Base-by-base conservation (phyloP, 2,113 vertebrate species). In the Silurus asotus region DNA sequence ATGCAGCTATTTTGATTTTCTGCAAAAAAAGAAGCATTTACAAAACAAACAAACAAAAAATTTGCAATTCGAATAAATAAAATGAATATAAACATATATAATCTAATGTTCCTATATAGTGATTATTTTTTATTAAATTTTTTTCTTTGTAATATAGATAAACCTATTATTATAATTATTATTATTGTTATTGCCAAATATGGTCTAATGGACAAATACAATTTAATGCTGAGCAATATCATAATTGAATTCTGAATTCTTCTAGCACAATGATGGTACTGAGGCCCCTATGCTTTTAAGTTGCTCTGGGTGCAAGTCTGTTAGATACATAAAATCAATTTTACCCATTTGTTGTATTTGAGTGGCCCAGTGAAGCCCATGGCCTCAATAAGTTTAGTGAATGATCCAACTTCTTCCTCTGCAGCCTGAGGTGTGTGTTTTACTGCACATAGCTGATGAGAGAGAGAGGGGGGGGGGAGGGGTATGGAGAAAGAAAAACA, bases 341-440 rank as follows among this genome's bases (percentile, higher is more conserved):
- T 97, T 95, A 99, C 98, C 98, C 98, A 99, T 96, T 97, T 98
- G 94, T 95, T 99, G 90, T 99, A 99, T 89, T 98, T 99, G 91
- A 99, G 95, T 2, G 97, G 95, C 87, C 97, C 97, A 0, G 97
- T 98, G 94, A 99, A 99, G 84, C 97, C 98, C 95, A 99, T 94
- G 87, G 97, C 97, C 94, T 99, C 98, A n/a, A 99, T 96, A 76
- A 99, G 94, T 92, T 96, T 99, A 0, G 97, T 99, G 89, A 99
- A 96, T 65, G 95, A 83, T 14, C 97, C 95, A 61, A 98, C 96
- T 88, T 98, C 97, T 87, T 99, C 97, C 61, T 97, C 97, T 49
- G 93, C 84, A 65, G 96, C 92, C 89, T 96, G 95, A 8, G 90
- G 82, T 0, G 94, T 96, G 92, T 96, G 96, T 92, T 96, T 97